Conservation (phyloP, 2,888 invertebrate species). For the Drosophila phalerata region DNA sequence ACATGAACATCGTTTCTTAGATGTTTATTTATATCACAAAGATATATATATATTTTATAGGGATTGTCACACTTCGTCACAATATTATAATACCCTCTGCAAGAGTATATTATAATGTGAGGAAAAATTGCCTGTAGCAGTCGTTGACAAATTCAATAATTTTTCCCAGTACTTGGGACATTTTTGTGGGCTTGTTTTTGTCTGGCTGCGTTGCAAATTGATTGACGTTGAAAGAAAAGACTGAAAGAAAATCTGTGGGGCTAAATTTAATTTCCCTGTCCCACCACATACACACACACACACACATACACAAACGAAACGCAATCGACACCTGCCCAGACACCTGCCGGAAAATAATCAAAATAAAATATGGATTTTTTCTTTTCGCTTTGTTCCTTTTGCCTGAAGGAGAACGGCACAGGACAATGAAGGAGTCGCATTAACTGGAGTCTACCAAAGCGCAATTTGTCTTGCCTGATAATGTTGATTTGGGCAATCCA, state of each 20-base stretch:
- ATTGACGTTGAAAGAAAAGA: slow-evolving; percentile 70
- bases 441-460: slow-evolving; percentile 75
- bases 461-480: slow-evolving; percentile 76
- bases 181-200: slow-evolving; percentile 73
- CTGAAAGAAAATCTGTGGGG: slow-evolving; percentile 38
- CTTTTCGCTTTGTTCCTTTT: slow-evolving; percentile 50
- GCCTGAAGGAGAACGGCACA: slow-evolving; percentile 14
- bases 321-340: slow-evolving; percentile 76
- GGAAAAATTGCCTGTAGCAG: slow-evolving; percentile 55
- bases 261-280: slow-evolving; percentile 69
- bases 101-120: background rate
- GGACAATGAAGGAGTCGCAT: slow-evolving; percentile 41
- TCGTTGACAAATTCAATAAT: slow-evolving; percentile 84
- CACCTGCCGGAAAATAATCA: slow-evolving; percentile 75
- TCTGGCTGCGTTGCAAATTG: slow-evolving; percentile 70
- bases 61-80: background rate
- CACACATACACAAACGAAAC: slow-evolving; percentile 11
- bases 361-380: slow-evolving; percentile 79
- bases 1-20: too few relatives aligned
- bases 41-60: background rate
- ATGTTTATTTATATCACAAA: background rate
- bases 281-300: slow-evolving; percentile 1
- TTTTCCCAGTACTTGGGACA: slow-evolving; percentile 80
- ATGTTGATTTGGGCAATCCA: slow-evolving; percentile 26
- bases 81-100: background rate